Base-by-base conservation (phyloP, 2,797 vertebrate species). In the Rhincodon typus region DNA sequence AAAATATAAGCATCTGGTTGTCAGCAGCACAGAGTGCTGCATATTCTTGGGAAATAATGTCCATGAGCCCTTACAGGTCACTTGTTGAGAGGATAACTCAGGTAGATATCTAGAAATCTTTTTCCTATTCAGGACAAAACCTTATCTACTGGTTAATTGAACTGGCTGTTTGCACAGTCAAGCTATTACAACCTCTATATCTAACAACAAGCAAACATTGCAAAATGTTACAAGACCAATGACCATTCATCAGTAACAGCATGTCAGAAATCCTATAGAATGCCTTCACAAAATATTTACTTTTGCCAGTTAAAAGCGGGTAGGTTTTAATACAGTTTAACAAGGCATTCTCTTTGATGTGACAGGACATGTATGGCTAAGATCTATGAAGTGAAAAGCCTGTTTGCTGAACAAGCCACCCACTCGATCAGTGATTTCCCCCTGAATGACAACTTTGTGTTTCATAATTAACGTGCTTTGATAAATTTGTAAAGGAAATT, bases 271-370 rank as follows among this genome's bases (percentile, higher is more conserved):
- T 95, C 94, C 94, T 95, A 72, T 77, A 72, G 42, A 93, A 77
- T 95, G 27, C 94, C 94, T 95, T 74, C 94, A 95, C 70, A 95
- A 95, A 95, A 95, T 95, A 95, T 95, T 95, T 95, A 77, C 94
- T 72, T 27, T 74, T 74, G 70, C 94, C 42, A 74, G 94, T 95
- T 95, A 77, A 95, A 72, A 95, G 94, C 46, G 57, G 70, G 4
- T n/a, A 53, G 69, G 70, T 30, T 53, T 95, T 95, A 95, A 95
- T 69, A 95, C 38, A 38, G 42, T 95, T 74, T 74, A 95, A 93
- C 90, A 69, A 91, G 90, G 69, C 53, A 30, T 30, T n/a, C 94
- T 50, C 94, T 95, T 95, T 95, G 94, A 95, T 77, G 94, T 74
- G 34, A 72, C 42, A 74, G 50, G 70, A 72, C 38, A 27, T 94